These are phyloP conservation scores for Acanthosepion esculentum DNA, from an alignment of 2,888 invertebrate species.

Conservation along the genomic window DNA sequence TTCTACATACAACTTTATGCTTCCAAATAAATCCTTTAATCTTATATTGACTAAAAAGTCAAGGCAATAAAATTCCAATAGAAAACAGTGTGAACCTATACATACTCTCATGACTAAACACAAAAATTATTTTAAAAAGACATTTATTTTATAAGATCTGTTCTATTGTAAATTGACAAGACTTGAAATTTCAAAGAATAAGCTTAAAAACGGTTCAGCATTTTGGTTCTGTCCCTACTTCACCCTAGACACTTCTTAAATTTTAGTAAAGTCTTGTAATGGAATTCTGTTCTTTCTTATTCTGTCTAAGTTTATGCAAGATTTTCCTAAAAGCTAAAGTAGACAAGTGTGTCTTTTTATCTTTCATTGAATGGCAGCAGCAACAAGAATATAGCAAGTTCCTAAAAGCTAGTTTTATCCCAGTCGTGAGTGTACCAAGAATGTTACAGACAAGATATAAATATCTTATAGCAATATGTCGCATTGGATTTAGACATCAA, in stretches of 20 bases:
- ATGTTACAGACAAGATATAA: constrained; percentile 33
- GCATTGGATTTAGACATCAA: constrained; percentile 33
- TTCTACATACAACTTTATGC: not conserved
- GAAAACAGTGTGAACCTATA: not conserved
- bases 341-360: not conserved
- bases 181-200: not conserved
- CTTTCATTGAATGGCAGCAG: not conserved
- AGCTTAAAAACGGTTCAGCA: not conserved
- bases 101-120: not conserved
- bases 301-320: not conserved
- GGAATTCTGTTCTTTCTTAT: not conserved
- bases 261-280: not conserved
- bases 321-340: not conserved
- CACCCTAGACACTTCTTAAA: not conserved
- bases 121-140: not conserved
- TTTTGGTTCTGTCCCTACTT: not conserved
- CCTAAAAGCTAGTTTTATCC: constrained; percentile 21
- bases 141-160: too few relatives aligned
- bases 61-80: not conserved
- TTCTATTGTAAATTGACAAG: not conserved
- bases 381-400: not conserved
- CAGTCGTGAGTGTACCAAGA: not conserved
- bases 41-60: too few relatives aligned
- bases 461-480: constrained; percentile 23
- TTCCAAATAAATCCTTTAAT: not conserved